Conservation (phyloP, 2,797 vertebrate species). For the Dipus sagitta region DNA sequence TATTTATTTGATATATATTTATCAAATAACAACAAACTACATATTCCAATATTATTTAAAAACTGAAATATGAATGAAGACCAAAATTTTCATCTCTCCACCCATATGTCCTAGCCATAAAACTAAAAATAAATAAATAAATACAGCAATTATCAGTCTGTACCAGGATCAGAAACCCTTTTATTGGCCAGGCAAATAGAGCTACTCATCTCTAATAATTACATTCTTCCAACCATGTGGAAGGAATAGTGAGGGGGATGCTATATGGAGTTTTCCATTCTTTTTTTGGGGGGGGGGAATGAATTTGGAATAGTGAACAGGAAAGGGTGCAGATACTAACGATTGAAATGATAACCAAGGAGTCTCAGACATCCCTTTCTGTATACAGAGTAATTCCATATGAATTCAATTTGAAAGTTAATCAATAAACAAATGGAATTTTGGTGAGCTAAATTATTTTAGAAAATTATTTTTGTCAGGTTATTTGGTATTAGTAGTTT, state of each 20-base stretch:
- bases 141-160: neutral
- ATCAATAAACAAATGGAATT: constrained; percentile 24
- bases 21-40: too few species aligned
- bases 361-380: constrained; percentile 28
- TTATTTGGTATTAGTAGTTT: neutral
- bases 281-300: neutral
- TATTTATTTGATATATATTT: too few species aligned
- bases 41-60: constrained; percentile 61
- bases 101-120: neutral
- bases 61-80: constrained; percentile 12
- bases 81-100: neutral
- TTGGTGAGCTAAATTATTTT: neutral
- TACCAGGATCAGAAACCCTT: constrained; percentile 51
- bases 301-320: neutral
- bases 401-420: constrained; percentile 41
- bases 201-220: constrained; percentile 65
- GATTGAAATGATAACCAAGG: neutral
- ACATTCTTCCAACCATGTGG: constrained; percentile 50
- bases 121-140: neutral
- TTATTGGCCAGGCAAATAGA: constrained; percentile 45
- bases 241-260: constrained; percentile 50
- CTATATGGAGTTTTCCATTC: constrained; percentile 57
- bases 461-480: neutral
- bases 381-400: constrained; percentile 3
- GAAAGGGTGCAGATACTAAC: constrained; percentile 31